Conservation (phyloP, 2,888 invertebrate species). For the Sarcophaga carnaria region DNA sequence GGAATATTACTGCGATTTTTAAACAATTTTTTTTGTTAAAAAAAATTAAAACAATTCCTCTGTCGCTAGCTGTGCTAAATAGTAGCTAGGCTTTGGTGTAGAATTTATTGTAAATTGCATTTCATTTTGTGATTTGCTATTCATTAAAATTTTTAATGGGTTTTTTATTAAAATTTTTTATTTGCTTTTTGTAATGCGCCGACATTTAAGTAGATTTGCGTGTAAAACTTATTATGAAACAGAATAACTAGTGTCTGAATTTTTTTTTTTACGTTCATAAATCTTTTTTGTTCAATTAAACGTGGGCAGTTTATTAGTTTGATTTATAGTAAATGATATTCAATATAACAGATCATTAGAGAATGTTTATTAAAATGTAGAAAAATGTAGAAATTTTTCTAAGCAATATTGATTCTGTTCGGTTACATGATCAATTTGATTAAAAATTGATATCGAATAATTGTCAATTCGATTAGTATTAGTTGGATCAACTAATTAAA, state of each 20-base stretch:
- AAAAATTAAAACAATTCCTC: background rate
- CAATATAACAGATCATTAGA: too few species aligned
- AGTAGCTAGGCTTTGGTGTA: background rate
- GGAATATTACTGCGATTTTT: background rate
- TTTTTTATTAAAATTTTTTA: slow-evolving; percentile 13
- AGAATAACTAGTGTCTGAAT: background rate
- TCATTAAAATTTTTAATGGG: slow-evolving; percentile 5
- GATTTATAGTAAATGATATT: too few species aligned
- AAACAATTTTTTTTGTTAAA: background rate
- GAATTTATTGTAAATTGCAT: background rate
- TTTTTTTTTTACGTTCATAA: too few species aligned
- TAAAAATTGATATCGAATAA: too few species aligned
- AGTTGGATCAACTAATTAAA: too few species aligned
- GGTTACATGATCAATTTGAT: too few species aligned
- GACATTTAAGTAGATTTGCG: slow-evolving; percentile 56
- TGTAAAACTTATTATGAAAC: slow-evolving; percentile 26
- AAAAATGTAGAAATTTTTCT: too few species aligned
- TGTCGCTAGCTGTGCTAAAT: background rate
- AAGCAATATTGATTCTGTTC: too few species aligned
- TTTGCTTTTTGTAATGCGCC: slow-evolving; percentile 21
- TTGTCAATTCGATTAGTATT: too few species aligned
- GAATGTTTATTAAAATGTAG: too few species aligned
- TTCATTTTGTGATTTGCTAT: background rate
- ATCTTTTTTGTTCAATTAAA: too few species aligned
- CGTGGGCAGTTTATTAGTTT: too few species aligned